phyloP scores from a whole-genome alignment of 1,140 invertebrate species.

The Notospermus geniculatus region DNA sequence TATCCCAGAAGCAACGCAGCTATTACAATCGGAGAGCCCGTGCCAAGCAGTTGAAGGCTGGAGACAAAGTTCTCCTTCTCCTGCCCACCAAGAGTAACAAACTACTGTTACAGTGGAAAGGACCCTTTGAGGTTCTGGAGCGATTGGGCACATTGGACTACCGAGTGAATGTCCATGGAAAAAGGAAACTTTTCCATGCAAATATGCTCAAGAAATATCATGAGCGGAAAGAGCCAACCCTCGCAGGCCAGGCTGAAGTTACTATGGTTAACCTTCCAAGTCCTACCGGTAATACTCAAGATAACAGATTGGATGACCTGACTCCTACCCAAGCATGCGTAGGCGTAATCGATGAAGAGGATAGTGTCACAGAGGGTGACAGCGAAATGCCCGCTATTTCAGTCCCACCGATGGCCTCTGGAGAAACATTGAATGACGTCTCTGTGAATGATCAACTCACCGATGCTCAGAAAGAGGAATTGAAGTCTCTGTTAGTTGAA shows the following conservation, averaged over 20 bases:
- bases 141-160: constrained; percentile 12
- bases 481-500: constrained; percentile 1
- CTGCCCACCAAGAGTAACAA: constrained; percentile 24
- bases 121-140: constrained; percentile 15
- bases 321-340: too few species aligned
- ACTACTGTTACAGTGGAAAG: constrained; percentile 19
- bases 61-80: constrained; percentile 19
- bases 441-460: background rate
- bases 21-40: too few species aligned
- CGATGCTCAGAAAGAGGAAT: background rate
- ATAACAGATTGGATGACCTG: too few species aligned
- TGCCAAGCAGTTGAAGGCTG: constrained; percentile 14
- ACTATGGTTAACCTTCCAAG: too few species aligned
- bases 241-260: too few species aligned
- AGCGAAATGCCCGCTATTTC: too few species aligned
- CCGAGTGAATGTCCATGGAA: constrained; percentile 12
- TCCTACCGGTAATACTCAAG: too few species aligned
- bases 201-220: constrained; percentile 24
- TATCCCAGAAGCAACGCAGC: too few species aligned
- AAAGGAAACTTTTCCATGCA: constrained; percentile 20
- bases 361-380: too few species aligned
- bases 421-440: constrained; percentile 6
- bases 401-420: too few species aligned
- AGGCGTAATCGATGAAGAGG: too few species aligned
- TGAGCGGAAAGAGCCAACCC: too few species aligned